Evolutionary conservation across 1,140 invertebrate species (phyloP).

Genomic region (Monomorium pharaonis): DNA sequence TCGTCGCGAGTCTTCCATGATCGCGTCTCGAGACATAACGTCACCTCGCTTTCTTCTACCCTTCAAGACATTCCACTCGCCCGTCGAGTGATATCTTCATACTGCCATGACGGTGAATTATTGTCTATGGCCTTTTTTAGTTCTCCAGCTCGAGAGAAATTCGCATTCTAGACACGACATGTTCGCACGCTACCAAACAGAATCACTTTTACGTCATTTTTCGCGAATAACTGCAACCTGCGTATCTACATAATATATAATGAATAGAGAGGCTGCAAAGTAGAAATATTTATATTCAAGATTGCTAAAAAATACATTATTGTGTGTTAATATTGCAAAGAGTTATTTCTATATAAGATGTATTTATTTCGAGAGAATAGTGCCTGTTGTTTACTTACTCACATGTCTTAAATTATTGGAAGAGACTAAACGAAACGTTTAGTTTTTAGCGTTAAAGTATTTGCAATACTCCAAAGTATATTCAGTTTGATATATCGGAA

Average conservation of each 20-base stretch:
- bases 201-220: conserved; percentile 4
- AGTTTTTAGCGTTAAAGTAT: not conserved
- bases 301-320: not conserved
- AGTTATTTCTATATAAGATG: conserved; percentile 2
- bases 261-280: not conserved
- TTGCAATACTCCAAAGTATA: not conserved
- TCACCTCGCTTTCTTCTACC: conserved; percentile 5
- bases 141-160: conserved; percentile 52
- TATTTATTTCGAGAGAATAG: not conserved
- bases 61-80: conserved; percentile 76
- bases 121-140: conserved; percentile 67
- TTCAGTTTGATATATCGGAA: not conserved
- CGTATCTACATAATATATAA: not conserved
- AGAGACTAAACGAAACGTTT: not conserved
- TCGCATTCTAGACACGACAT: conserved; percentile 46
- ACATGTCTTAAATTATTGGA: not conserved
- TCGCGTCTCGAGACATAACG: conserved; percentile 32
- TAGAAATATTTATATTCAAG: not conserved
- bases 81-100: conserved; percentile 81
- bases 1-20: conserved; percentile 43
- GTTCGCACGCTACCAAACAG: conserved; percentile 36
- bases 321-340: not conserved
- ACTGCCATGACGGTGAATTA: conserved; percentile 70
- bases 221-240: conserved; percentile 13
- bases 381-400: not conserved